Conservation (phyloP, 2,797 vertebrate species). For the Chrysolophus pictus region DNA sequence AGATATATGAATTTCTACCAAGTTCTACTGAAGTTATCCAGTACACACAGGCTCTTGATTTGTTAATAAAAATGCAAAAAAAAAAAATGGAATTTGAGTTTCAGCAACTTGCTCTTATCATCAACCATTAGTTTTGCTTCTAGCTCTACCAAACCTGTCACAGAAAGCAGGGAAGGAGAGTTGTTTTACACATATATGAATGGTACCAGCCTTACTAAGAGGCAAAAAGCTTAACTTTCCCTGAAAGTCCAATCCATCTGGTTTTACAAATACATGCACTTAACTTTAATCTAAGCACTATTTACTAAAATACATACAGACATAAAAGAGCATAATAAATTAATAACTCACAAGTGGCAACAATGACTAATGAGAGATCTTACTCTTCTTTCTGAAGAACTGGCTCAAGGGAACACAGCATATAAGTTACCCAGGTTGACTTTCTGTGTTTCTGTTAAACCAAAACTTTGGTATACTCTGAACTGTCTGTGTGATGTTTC, state of each 20-base stretch:
- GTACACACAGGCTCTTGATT: neutral
- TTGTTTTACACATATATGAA: neutral
- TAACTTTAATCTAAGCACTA: slow-evolving; percentile 53
- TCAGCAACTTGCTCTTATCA: neutral
- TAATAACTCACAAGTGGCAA: slow-evolving; percentile 39
- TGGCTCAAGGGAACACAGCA: slow-evolving; percentile 20
- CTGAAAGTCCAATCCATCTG: slow-evolving; percentile 17
- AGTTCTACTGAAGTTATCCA: neutral
- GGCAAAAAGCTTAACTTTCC: neutral
- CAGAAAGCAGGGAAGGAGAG: neutral
- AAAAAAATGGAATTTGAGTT: neutral
- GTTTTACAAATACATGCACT: slow-evolving; percentile 50
- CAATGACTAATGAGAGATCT: slow-evolving; percentile 36
- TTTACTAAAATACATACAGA: slow-evolving; percentile 45
- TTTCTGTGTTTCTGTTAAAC: slow-evolving; percentile 55
- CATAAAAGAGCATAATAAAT: slow-evolving; percentile 60
- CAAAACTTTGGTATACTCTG: slow-evolving; percentile 55
- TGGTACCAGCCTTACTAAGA: neutral
- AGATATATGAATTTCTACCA: neutral
- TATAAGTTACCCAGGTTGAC: slow-evolving; percentile 58
- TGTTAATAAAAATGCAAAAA: neutral
- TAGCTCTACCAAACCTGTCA: neutral
- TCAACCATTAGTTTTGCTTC: neutral
- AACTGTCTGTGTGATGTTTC: slow-evolving; percentile 69
- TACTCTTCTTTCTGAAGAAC: slow-evolving; percentile 37